These are phyloP conservation scores for Chrysochloris asiatica DNA, from an alignment of 2,113 vertebrate species.

Conservation along the genomic window DNA sequence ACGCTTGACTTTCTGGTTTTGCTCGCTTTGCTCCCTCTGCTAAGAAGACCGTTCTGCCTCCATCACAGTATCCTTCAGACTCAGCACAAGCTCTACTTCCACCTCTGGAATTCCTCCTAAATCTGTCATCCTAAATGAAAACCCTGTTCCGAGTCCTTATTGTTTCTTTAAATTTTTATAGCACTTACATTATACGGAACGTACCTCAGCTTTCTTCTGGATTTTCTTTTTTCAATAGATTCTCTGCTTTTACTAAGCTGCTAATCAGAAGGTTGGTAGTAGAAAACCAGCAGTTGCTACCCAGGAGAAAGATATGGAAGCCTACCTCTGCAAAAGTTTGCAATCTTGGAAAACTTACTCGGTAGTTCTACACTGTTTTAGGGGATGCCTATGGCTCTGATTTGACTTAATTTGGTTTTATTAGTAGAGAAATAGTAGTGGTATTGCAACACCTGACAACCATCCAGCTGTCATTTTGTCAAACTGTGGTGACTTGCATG, in stretches of 20 bases:
- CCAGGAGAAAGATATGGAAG: background rate
- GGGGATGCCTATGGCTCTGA: background rate
- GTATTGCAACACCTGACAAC: background rate
- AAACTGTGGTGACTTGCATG: background rate
- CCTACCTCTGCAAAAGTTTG: background rate
- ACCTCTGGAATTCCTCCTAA: background rate
- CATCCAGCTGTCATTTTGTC: background rate
- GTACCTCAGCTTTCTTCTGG: background rate
- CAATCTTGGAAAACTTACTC: background rate
- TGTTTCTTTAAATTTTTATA: background rate
- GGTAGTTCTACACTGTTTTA: background rate
- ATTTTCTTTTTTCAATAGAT: background rate
- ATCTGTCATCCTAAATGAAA: background rate
- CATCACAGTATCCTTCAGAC: background rate
- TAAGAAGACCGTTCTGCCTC: too few relatives aligned
- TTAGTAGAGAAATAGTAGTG: background rate
- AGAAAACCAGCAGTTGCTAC: background rate
- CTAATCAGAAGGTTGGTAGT: background rate
- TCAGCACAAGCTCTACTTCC: too few relatives aligned
- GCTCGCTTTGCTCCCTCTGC: background rate
- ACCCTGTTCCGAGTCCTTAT: background rate
- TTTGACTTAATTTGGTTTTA: background rate
- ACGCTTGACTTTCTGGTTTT: background rate
- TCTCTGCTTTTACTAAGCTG: background rate
- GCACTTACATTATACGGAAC: rapidly evolving